Evolutionary conservation across 2,888 invertebrate species (phyloP), one percentile per base, ranked within the genome.

Genomic region (Blera fallax): DNA sequence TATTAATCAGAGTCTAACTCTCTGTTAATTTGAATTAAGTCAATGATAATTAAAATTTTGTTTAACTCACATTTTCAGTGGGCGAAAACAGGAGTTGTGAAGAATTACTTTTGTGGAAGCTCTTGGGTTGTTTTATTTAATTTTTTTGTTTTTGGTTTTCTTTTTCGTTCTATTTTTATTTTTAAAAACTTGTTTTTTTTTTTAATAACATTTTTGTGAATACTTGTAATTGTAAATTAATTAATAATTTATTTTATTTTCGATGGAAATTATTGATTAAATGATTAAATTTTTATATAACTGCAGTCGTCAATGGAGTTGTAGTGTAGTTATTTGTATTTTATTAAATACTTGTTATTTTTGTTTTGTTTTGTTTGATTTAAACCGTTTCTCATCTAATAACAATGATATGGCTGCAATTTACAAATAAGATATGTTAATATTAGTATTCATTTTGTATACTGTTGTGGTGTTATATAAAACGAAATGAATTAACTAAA

Each of bases 321-420:
- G 60, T 27, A 60, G 14, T 65, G 50, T 72, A 69, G 48, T 27
- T 67, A 37, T 16, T 62, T 60, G 11, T 45, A 40, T 48, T 54
- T 77, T 60, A 54, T 60, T 45, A 67, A 52, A 50, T 74, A 65
- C 48, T 43, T 60, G 34, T 58, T 24, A 43, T 70, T 32, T 18
- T 11, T n/a, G n/a, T 32, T 60, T 34, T 11, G 34, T 54, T 37
- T 8, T 34, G 45, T 40, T 50, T 73, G 45, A 37, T 77, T 84
- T 69, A 40, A 67, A 72, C 21, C 8, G 45, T 67, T 52, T 72
- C 65, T 80, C 60, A 81, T 85, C 85, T 85, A 85, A 76, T 85
- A 85, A 85, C 85, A 85, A 85, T 85, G 85, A 85, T 85, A 85
- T 85, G 85, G 85, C 85, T 85, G 85, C 80, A 85, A 77, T 85